Percentiles rank a stretch among this genome's conserved stretches.
phyloP scores from a whole-genome alignment of 2,888 invertebrate genomes.

The Drosophila austrosaltans region DNA sequence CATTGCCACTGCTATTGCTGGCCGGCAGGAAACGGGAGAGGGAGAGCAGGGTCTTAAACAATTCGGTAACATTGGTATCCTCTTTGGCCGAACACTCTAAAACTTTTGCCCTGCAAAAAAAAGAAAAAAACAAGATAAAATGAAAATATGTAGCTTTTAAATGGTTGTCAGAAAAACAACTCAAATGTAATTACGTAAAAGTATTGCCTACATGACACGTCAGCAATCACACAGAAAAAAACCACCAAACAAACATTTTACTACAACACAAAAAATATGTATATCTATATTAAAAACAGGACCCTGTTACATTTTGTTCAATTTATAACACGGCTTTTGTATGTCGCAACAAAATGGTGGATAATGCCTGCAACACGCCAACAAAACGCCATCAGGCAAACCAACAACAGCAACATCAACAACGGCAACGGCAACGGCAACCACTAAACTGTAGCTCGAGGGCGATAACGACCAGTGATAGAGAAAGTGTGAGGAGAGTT shows the following conservation, averaged over 20 bases:
- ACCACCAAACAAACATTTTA: constrained; percentile 11
- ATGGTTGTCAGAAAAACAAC: background rate
- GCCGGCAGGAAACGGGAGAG: constrained; percentile 89
- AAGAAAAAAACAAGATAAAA: constrained; percentile 37
- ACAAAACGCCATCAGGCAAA: background rate
- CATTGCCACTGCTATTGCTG: constrained; percentile 85
- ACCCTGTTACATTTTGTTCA: constrained; percentile 36
- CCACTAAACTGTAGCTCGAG: constrained; percentile 11
- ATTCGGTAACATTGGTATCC: constrained; percentile 90
- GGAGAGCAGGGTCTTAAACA: constrained; percentile 91
- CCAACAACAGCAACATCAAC: background rate
- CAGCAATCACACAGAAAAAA: constrained; percentile 25
- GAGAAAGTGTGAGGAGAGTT: background rate
- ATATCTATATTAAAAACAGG: constrained; percentile 1
- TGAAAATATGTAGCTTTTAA: background rate
- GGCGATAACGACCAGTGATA: constrained; percentile 22
- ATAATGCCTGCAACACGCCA: constrained; percentile 9
- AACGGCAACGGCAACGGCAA: background rate
- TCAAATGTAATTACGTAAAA: constrained; percentile 5
- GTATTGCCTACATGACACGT: constrained; percentile 17
- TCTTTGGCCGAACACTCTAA: constrained; percentile 92
- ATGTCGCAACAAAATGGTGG: constrained; percentile 21
- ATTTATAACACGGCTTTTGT: constrained; percentile 42
- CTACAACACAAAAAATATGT: constrained; percentile 15
- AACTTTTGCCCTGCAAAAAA: constrained; percentile 87